These are phyloP conservation scores for Drosophila borealis DNA, from an alignment of 2,888 invertebrate genomes.

Conservation along the genomic window DNA sequence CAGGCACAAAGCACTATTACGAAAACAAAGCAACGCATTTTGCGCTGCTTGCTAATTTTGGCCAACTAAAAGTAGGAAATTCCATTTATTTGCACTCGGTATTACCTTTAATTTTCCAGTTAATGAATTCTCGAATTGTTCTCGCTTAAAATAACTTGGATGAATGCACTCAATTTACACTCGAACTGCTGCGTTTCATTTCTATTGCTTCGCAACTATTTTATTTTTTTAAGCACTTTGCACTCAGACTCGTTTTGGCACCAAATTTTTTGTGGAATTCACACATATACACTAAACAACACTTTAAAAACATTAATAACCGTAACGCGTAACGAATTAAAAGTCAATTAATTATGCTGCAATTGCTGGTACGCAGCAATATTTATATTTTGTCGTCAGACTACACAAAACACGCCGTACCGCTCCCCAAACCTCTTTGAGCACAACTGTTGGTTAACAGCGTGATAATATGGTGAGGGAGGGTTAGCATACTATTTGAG, in stretches of 20 bases:
- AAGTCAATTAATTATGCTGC: constrained; percentile 13
- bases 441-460: constrained; percentile 30
- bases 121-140: constrained; percentile 7
- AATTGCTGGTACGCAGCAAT: constrained; percentile 25
- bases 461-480: constrained; percentile 4
- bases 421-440: constrained; percentile 8
- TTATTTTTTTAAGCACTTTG: neutral
- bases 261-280: constrained; percentile 7
- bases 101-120: constrained; percentile 49
- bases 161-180: constrained; percentile 52
- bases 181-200: constrained; percentile 25
- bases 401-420: neutral
- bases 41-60: constrained; percentile 44
- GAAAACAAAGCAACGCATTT: constrained; percentile 42
- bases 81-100: constrained; percentile 31
- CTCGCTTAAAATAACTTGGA: constrained; percentile 23
- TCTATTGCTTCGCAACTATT: constrained; percentile 13
- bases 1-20: constrained; percentile 25
- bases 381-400: constrained; percentile 2
- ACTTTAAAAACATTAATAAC: constrained; percentile 13
- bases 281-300: constrained; percentile 8
- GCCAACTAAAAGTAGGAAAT: constrained; percentile 4
- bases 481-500: constrained; percentile 16
- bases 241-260: constrained; percentile 40
- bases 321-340: constrained; percentile 10